Evolutionary conservation across 2,888 invertebrate species (phyloP), one percentile per base, ranked within the genome.

Genomic region (Erebia ligea): DNA sequence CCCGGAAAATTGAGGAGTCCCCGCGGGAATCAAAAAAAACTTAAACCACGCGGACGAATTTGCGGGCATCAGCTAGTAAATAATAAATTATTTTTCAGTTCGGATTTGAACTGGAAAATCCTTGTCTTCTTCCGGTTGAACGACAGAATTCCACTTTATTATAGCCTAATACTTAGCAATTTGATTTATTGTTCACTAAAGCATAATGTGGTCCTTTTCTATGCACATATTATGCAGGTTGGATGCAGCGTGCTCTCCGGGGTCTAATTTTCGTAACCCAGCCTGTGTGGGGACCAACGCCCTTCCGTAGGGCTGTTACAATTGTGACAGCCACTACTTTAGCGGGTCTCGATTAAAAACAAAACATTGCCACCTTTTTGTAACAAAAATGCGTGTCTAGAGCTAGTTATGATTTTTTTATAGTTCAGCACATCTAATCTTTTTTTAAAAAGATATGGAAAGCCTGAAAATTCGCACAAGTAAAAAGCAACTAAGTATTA

Each of bases 181-280:
- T 50, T 21, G 21, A 15, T 67, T 54, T 21, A 0, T 74, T 75
- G 78, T 34, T 56, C 42, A 40, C 1, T 65, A 42, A 17, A 3
- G 81, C 80, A 86, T 82, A 77, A 76, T n/a, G 19, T 74, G 50
- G 66, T 76, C 76, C 77, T 25, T n/a, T 69, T 77, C 81, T 78
- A 81, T 86, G 88, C 88, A 86, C 86, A 87, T 85, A 48, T 9
- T 48, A 90, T 91, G 91, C 91, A 92, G 90, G 86, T 90, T 86
- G 86, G 87, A 88, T 92, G 92, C 92, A 90, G 84, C 84, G 75
- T 76, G 73, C 80, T 89, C 92, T 87, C 91, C 71, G 80, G 90
- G 89, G 92, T 89, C 88, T 87, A 91, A 92, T 93, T 92, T 92
- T 90, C 85, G 87, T 90, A 89, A 91, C 91, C 92, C 90, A 82